Conservation (phyloP, 1,140 invertebrate species). For the Caenorhabditis latens region DNA sequence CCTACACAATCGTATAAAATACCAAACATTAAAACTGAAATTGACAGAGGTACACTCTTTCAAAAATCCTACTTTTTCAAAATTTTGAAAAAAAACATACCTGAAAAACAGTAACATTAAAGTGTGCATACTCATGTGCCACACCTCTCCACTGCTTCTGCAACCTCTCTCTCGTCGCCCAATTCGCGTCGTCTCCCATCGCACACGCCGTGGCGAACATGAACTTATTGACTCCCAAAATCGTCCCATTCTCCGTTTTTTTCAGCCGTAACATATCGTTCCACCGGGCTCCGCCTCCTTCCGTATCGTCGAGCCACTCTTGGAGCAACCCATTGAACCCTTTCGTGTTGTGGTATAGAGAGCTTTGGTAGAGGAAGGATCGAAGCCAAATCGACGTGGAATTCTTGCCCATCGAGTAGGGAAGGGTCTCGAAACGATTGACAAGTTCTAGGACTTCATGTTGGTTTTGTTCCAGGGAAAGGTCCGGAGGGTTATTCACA, state of each 20-base stretch:
- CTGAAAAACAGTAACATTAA: constrained; percentile 68
- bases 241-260: constrained; percentile 53
- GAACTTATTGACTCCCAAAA: constrained; percentile 67
- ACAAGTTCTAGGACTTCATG: constrained; percentile 64
- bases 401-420: constrained; percentile 67
- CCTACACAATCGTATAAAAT: no score
- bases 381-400: constrained; percentile 68
- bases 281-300: constrained; percentile 64
- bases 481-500: constrained; percentile 67
- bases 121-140: constrained; percentile 57
- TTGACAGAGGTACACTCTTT: no score
- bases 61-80: no score
- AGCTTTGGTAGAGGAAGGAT: constrained; percentile 62
- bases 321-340: constrained; percentile 64
- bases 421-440: constrained; percentile 64
- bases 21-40: no score
- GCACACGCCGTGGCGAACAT: constrained; percentile 67
- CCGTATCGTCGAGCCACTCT: constrained; percentile 64
- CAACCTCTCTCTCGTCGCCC: constrained; percentile 59
- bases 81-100: constrained; percentile 37
- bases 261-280: constrained; percentile 67
- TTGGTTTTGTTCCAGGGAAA: constrained; percentile 59
- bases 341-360: constrained; percentile 61
- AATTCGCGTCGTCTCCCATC: constrained; percentile 63
- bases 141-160: constrained; percentile 65